These are phyloP conservation scores for Forbesichthys papilliferus DNA, from an alignment of 2,113 vertebrate species.

Conservation along the genomic window DNA sequence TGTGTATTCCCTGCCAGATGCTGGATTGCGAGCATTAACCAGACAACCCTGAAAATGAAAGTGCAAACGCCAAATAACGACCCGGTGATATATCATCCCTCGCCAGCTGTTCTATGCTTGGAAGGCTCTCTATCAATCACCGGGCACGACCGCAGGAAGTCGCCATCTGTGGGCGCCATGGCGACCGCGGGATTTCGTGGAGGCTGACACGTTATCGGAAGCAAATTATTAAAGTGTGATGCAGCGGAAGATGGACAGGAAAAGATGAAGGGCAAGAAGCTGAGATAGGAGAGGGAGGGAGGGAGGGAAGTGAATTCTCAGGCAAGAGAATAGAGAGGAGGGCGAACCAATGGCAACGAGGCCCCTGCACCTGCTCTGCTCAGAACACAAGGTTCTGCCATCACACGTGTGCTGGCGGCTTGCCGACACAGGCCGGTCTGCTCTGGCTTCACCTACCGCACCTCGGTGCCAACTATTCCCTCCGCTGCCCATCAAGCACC, in stretches of 20 bases:
- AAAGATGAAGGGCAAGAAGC: neutral
- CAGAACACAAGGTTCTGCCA: slow-evolving; percentile 50
- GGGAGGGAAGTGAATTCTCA: neutral
- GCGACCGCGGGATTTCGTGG: slow-evolving; percentile 50
- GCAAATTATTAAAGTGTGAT: slow-evolving; percentile 49
- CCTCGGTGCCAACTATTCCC: slow-evolving; percentile 47
- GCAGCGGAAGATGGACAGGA: neutral
- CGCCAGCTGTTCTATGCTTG: slow-evolving; percentile 72
- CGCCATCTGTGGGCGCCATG: slow-evolving; percentile 68
- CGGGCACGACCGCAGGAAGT: slow-evolving; percentile 67
- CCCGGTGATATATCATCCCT: slow-evolving; percentile 70
- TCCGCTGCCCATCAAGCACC: slow-evolving; percentile 42
- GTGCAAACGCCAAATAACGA: slow-evolving; percentile 59
- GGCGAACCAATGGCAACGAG: slow-evolving; percentile 31
- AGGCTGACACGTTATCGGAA: slow-evolving; percentile 64
- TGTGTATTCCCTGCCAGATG: slow-evolving; percentile 74
- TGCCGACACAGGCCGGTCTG: slow-evolving; percentile 49
- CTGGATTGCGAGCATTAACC: slow-evolving; percentile 68
- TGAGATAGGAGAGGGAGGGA: slow-evolving; percentile 9
- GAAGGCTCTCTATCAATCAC: slow-evolving; percentile 68
- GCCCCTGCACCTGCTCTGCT: slow-evolving; percentile 58
- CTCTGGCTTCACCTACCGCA: slow-evolving; percentile 50
- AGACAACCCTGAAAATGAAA: slow-evolving; percentile 72
- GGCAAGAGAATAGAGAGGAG: slow-evolving; percentile 29
- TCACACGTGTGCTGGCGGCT: slow-evolving; percentile 57